Percentiles rank a stretch among this genome's conserved stretches.
phyloP scores from a whole-genome alignment of 2,888 invertebrate species.

The Andrena trimmerana region DNA sequence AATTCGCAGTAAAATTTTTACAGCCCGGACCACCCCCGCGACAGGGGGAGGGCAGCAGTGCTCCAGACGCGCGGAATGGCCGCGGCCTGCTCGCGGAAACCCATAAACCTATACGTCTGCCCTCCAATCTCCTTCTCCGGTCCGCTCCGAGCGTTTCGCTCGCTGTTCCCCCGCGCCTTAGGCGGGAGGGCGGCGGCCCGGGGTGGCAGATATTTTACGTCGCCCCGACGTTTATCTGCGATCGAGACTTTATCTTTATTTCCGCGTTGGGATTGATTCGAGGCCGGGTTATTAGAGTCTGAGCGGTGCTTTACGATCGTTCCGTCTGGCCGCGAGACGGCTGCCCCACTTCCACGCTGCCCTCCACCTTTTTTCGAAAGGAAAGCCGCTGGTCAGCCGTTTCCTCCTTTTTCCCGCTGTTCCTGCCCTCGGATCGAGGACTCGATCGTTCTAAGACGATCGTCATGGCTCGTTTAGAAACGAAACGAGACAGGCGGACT shows the following conservation, averaged over 20 bases:
- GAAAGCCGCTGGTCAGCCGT: not conserved
- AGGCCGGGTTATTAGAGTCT: slow-evolving; percentile 55
- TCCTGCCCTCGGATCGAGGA: not conserved
- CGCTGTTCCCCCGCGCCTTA: slow-evolving; percentile 45
- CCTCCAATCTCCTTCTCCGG: slow-evolving; percentile 73
- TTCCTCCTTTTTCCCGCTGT: not conserved
- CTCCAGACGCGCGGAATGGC: slow-evolving; percentile 79
- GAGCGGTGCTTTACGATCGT: slow-evolving; percentile 51
- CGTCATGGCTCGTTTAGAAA: slow-evolving; percentile 17
- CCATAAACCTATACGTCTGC: slow-evolving; percentile 81
- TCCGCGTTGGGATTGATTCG: slow-evolving; percentile 60
- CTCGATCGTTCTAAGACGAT: not conserved
- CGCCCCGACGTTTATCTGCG: slow-evolving; percentile 61
- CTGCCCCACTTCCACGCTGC: not conserved
- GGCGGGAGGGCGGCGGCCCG: too few relatives aligned
- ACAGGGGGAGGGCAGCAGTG: slow-evolving; percentile 71
- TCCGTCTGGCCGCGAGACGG: slow-evolving; percentile 18
- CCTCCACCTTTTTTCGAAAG: not conserved
- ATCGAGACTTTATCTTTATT: slow-evolving; percentile 65
- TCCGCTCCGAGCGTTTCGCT: slow-evolving; percentile 22
- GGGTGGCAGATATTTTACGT: slow-evolving; percentile 57
- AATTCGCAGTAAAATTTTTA: slow-evolving; percentile 85
- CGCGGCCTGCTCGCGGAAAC: slow-evolving; percentile 81
- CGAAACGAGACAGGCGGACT: slow-evolving; percentile 3
- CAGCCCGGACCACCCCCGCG: slow-evolving; percentile 73